Evolutionary conservation across 2,113 vertebrate genomes (phyloP), one percentile per base, ranked within the genome.

Genomic region (Istiophorus platypterus): DNA sequence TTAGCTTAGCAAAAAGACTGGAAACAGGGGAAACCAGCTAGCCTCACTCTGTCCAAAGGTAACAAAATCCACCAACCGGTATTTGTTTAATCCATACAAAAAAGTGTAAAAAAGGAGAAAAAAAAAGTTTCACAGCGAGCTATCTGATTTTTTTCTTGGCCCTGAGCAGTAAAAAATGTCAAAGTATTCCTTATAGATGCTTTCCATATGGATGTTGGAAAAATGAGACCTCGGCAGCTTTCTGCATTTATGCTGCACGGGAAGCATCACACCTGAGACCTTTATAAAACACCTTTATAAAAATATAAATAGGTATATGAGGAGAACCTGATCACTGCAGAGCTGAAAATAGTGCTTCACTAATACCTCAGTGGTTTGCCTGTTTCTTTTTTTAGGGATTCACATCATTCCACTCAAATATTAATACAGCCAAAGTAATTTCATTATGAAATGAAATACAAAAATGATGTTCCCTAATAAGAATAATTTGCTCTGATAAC

Each of bases 401-500:
- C 18, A 59, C 45, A 24, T 84, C 2, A 41, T 76, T 72, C 24
- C 10, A 66, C 52, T 77, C 13, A 6, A 20, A 17, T 26, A 14
- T 18, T 13, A 42, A 13, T 62, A 18, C 5, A 82, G 62, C 39
- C 24, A 22, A 8, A 0, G 45, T 41, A 15, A 64, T 74, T 66
- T 59, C 20, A 45, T 68, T 58, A 45, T 63, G 24, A 80, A 45
- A 70, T 61, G 5, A 76, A 80, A 70, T 7, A 49, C 5, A 69
- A 49, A 88, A 81, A 61, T 1, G 1, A 27, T 18, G 11, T 57
- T 79, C 22, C 56, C 52, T 81, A 65, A 89, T 88, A 61, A 77
- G 9, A 79, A 64, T 67, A 20, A 81, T 80, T 76, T 85, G 57
- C 42, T 80, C 18, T 77, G 47, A 88, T 54, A 72, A 75, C 22